These are phyloP conservation scores for Alces alces DNA, from an alignment of 2,113 vertebrate species.

Conservation along the genomic window DNA sequence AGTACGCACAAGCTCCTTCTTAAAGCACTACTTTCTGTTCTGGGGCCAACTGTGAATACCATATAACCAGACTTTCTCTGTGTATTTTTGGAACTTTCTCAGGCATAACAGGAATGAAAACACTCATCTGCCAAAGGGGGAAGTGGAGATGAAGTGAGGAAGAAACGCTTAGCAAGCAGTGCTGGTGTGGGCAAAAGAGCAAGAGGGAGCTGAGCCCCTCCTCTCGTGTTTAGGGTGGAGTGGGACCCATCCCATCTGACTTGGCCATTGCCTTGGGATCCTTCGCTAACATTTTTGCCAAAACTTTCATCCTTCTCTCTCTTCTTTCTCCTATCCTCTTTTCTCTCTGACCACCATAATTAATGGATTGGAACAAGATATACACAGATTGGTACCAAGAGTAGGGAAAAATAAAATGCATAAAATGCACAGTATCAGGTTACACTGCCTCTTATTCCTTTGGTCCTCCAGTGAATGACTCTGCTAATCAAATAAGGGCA, in stretches of 20 bases:
- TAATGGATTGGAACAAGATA: not conserved
- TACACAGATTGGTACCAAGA: not conserved
- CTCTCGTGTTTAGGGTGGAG: not conserved
- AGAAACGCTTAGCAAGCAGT: not conserved
- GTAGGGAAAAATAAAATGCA: not conserved
- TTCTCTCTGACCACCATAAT: not conserved
- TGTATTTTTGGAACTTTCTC: slow-evolving; percentile 58
- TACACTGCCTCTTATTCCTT: not conserved
- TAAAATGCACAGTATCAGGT: no score
- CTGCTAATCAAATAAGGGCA: not conserved
- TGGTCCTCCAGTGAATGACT: not conserved
- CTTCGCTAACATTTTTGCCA: not conserved
- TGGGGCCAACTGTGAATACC: slow-evolving; percentile 54
- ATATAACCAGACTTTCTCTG: slow-evolving; percentile 31
- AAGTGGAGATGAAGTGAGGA: slow-evolving; percentile 49
- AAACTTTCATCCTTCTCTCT: not conserved
- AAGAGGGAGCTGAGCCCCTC: not conserved
- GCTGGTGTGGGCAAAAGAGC: not conserved
- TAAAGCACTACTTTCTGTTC: slow-evolving; percentile 39
- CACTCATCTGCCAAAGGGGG: not conserved
- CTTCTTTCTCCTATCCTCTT: not conserved
- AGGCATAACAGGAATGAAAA: slow-evolving; percentile 56
- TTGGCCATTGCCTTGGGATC: not conserved
- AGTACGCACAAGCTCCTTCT: slow-evolving; percentile 1
- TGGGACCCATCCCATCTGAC: not conserved